Percentiles rank a stretch among this genome's conserved stretches.
Evolutionary conservation across 1,140 invertebrate species (phyloP).

Genomic region (Thrips palmi): DNA sequence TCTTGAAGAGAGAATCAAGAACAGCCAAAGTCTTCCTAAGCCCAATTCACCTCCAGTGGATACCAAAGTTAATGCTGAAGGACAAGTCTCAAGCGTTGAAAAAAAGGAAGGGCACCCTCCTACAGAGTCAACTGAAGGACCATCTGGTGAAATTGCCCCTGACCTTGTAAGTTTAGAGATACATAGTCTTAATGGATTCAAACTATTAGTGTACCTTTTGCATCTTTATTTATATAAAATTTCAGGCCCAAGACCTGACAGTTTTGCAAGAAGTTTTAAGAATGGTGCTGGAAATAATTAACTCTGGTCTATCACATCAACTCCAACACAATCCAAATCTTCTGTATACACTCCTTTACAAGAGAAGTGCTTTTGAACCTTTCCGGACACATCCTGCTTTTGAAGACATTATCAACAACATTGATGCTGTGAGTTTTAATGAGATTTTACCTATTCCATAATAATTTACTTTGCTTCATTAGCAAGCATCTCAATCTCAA

Average conservation of each 20-base stretch:
- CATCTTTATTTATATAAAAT: conserved; percentile 4
- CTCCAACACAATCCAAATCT: conserved; percentile 84
- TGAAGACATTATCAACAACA: conserved; percentile 91
- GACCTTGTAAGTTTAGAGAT: background rate
- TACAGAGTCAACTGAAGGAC: too few species aligned
- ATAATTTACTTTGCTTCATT: too few species aligned
- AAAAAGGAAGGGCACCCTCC: background rate
- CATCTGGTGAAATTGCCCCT: too few species aligned
- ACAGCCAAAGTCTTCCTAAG: conserved; percentile 9
- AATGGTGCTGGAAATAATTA: conserved; percentile 92
- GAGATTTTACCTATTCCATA: too few species aligned
- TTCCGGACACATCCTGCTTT: conserved; percentile 77
- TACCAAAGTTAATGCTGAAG: conserved; percentile 2
- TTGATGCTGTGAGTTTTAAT: conserved; percentile 72
- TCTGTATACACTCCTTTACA: conserved; percentile 90
- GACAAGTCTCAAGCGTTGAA: background rate
- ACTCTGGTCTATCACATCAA: conserved; percentile 78
- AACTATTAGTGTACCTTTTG: conserved; percentile 1
- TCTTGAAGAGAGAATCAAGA: conserved; percentile 29
- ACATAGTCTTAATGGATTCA: background rate
- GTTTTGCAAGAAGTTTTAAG: conserved; percentile 94
- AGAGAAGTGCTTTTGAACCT: conserved; percentile 73
- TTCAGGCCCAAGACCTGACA: conserved; percentile 48
- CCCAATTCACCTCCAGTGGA: background rate
- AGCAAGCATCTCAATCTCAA: too few species aligned